A percentile compares a stretch with the other conserved stretches of the same genome.
Evolutionary conservation across 2,888 invertebrate species (phyloP).

Genomic region (Phania funesta): DNA sequence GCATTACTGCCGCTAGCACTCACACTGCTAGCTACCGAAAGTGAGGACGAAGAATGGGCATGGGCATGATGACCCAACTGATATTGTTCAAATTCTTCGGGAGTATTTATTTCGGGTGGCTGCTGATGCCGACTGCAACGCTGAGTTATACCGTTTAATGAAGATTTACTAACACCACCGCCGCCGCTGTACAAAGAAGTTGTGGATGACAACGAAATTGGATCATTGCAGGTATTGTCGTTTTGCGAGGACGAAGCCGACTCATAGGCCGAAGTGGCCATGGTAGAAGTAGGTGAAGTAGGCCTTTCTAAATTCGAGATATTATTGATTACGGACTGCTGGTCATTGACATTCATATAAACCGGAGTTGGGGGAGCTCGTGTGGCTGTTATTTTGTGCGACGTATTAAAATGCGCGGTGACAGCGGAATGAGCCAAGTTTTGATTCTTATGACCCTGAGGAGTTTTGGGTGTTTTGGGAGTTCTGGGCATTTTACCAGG

Average conservation of each 20-base stretch:
- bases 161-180: conserved; percentile 55
- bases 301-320: conserved; percentile 65
- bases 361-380: conserved; percentile 70
- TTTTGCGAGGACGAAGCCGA: conserved; percentile 74
- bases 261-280: conserved; percentile 76
- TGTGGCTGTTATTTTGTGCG: conserved; percentile 65
- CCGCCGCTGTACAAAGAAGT: conserved; percentile 74
- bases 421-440: conserved; percentile 58
- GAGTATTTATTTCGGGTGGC: conserved; percentile 73
- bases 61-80: conserved; percentile 73
- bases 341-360: conserved; percentile 75
- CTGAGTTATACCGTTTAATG: conserved; percentile 15
- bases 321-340: conserved; percentile 5
- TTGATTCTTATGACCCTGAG: conserved; percentile 66
- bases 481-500: conserved; percentile 61
- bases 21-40: conserved; percentile 74
- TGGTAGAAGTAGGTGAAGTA: conserved; percentile 70
- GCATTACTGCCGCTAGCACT: conserved; percentile 68
- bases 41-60: conserved; percentile 72
- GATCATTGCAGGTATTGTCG: conserved; percentile 73
- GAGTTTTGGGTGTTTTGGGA: conserved; percentile 70
- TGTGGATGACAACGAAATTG: conserved; percentile 74
- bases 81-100: conserved; percentile 74
- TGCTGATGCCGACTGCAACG: conserved; percentile 73
- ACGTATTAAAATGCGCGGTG: conserved; percentile 59